Evolutionary conservation across 2,888 invertebrate species (phyloP), one percentile per base, ranked within the genome.

Genomic region (Chrysolina americana): DNA sequence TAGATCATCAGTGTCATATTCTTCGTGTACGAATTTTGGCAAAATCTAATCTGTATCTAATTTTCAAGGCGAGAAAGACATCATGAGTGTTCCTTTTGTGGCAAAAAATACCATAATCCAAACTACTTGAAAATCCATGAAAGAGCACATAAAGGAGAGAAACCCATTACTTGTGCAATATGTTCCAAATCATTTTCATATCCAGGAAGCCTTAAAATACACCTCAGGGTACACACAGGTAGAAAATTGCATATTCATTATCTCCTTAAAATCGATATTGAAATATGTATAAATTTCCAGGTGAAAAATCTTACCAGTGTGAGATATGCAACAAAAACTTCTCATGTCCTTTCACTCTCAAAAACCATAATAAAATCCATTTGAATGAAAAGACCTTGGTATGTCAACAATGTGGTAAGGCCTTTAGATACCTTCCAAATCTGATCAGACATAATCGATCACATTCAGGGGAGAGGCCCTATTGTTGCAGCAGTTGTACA

Each of bases 401-500:
- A 65, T 86, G 86, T 76, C 80, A 80, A 13, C 70, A 78, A n/a
- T 86, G 86, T 76, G 86, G 86, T 8, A 86, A 83, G 74, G 83
- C 84, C 0, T 86, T 86, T 65, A 79, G 83, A 13, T 85, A 86
- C 71, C 78, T 81, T 10, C 83, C 84, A 69, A 86, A 86, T 80
- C 78, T 86, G 68, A 79, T 81, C 48, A 86, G 86, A 69, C 86
- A 86, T 63, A 79, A 75, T 17, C 79, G 85, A 5, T 79, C 83
- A n/a, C 86, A 86, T 68, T 85, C 85, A 13, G 86, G 86, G 28
- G 86, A 86, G 70, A 77, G 83, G 41, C 86, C 86, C 1, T 85
- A 86, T 77, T 71, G 68, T 4, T 86, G 86, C 50, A 71, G 78
- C 11, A 65, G 79, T 36, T 86, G 86, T 71, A 64, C 73, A 19